A percentile compares a stretch with the other conserved stretches of the same genome.
Evolutionary conservation across 2,888 invertebrate genomes (phyloP).

Genomic region (Heliconius sara): DNA sequence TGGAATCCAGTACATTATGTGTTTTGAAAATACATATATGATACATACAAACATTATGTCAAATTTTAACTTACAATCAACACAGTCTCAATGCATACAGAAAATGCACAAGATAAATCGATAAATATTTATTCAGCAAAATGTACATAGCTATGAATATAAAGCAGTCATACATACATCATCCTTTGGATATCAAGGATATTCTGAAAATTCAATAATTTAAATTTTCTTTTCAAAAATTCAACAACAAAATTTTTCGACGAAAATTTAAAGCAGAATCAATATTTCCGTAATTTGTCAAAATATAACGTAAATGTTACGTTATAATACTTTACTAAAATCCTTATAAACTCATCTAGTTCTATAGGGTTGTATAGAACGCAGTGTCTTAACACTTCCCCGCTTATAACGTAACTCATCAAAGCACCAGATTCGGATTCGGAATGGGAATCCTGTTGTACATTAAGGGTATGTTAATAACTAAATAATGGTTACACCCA

Average conservation of each 20-base stretch:
- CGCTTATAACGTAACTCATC: too few species aligned
- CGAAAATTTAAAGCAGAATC: background rate
- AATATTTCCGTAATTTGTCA: background rate
- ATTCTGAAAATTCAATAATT: background rate
- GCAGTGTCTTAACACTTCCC: too few species aligned
- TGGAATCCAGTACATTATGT: background rate
- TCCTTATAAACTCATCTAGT: too few species aligned
- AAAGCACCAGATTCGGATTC: too few species aligned
- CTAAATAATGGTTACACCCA: too few species aligned
- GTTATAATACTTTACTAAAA: too few species aligned
- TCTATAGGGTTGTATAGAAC: too few species aligned
- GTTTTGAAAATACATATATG: background rate
- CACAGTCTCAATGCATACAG: conserved; percentile 8
- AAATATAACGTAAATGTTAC: too few species aligned
- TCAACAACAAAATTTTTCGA: too few species aligned
- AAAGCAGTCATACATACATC: background rate
- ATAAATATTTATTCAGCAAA: background rate
- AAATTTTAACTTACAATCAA: background rate
- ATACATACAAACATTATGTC: background rate
- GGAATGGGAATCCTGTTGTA: too few species aligned
- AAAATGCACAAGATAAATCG: background rate
- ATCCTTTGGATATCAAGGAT: background rate
- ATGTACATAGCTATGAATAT: conserved; percentile 4
- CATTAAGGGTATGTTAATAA: too few species aligned
- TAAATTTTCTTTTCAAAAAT: too few species aligned